Conservation (phyloP, 1,140 invertebrate species). For the Drosophila pectinifera region DNA sequence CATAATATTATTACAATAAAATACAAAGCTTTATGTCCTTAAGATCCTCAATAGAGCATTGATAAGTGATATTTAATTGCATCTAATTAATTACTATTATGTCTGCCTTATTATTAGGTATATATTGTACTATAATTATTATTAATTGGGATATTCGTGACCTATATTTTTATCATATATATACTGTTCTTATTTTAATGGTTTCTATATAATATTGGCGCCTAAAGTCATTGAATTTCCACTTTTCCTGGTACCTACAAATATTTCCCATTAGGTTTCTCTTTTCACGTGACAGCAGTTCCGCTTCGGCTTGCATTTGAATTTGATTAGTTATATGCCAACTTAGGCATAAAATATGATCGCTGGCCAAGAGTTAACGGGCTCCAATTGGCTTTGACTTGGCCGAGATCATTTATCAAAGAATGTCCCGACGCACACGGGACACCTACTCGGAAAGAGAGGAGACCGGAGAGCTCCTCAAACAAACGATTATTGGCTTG, state of each 20-base stretch:
- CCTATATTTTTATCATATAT: too few species aligned
- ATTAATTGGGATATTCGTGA: too few species aligned
- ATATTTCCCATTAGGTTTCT: conserved; percentile 24
- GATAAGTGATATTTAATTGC: background rate
- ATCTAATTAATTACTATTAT: too few species aligned
- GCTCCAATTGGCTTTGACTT: conserved; percentile 43
- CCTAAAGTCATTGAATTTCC: conserved; percentile 1
- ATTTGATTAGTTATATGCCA: conserved; percentile 71
- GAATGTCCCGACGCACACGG: conserved; percentile 38
- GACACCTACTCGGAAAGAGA: conserved; percentile 39
- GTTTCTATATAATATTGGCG: too few species aligned
- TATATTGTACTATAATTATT: too few species aligned
- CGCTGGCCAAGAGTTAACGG: conserved; percentile 47
- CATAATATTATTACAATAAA: background rate
- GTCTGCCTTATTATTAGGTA: too few species aligned
- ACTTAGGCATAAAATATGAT: conserved; percentile 68
- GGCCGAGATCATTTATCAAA: conserved; percentile 51
- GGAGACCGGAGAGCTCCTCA: conserved; percentile 43
- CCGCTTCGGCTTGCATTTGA: conserved; percentile 39
- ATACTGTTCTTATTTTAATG: too few species aligned
- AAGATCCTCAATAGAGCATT: background rate
- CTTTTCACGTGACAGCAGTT: conserved; percentile 35
- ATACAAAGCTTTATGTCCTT: background rate
- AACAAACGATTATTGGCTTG: conserved; percentile 77
- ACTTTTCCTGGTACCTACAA: background rate